Conservation (phyloP, 2,888 invertebrate genomes). For the Epistrophe eligans region DNA sequence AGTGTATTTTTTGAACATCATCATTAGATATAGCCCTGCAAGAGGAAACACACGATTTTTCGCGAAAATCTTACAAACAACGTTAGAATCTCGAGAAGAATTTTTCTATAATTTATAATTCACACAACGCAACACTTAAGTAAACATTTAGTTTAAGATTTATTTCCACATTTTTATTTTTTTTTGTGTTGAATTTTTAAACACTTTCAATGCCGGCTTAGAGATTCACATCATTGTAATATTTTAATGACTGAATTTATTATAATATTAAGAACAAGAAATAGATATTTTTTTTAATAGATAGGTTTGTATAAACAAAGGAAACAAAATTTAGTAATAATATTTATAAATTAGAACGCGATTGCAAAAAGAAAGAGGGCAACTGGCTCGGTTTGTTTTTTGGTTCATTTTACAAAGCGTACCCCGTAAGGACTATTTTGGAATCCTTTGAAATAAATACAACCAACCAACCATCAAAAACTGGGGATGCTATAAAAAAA, state of each 20-base stretch:
- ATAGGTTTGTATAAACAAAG: neutral
- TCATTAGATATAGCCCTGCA: slow-evolving; percentile 1
- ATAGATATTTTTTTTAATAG: neutral
- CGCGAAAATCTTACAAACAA: neutral
- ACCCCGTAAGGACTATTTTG: slow-evolving; percentile 71
- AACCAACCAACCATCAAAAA: slow-evolving; percentile 46
- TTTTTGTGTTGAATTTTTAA: neutral
- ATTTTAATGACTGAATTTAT: neutral
- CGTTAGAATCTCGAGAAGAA: neutral
- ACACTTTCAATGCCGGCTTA: slow-evolving; percentile 9
- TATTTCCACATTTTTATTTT: slow-evolving; percentile 16
- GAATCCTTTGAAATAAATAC: slow-evolving; percentile 56
- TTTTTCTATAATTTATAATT: neutral
- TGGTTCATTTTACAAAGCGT: slow-evolving; percentile 70
- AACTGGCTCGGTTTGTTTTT: slow-evolving; percentile 69
- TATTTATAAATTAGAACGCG: slow-evolving; percentile 57
- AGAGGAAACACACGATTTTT: neutral
- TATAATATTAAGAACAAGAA: neutral
- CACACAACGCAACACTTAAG: neutral
- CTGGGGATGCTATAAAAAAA: slow-evolving; percentile 69
- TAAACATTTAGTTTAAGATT: slow-evolving; percentile 1
- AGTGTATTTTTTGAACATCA: slow-evolving; percentile 1
- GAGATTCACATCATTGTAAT: neutral
- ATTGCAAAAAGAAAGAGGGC: slow-evolving; percentile 56
- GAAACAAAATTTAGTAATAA: neutral